These are phyloP conservation scores for Coleophora flavipennella DNA, from an alignment of 2,888 invertebrate species.

Conservation along the genomic window DNA sequence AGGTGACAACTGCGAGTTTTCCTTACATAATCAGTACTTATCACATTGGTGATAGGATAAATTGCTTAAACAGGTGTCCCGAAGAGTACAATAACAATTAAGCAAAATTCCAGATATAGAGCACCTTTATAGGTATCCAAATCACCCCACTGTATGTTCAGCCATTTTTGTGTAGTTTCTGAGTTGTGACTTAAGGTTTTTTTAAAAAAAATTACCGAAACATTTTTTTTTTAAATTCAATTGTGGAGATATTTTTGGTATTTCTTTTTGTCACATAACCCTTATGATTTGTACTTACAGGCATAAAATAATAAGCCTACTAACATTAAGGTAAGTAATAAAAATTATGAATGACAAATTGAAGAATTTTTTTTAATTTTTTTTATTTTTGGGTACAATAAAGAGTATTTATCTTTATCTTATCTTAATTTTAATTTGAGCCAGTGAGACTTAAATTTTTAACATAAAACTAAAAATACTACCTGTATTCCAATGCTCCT, in stretches of 20 bases:
- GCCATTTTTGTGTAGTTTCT: neutral
- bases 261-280: neutral
- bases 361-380: too few species aligned
- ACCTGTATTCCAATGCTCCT: neutral
- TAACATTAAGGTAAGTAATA: conserved; percentile 8
- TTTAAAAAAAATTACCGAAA: neutral
- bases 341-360: neutral
- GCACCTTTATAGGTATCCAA: neutral
- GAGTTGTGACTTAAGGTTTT: neutral
- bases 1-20: neutral
- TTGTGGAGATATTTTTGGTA: neutral
- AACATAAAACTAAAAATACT: too few species aligned
- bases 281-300: neutral
- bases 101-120: neutral
- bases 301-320: neutral
- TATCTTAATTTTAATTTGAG: neutral
- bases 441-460: neutral
- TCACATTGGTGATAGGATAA: neutral
- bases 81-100: neutral
- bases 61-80: neutral
- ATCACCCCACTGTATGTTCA: neutral
- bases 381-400: too few species aligned
- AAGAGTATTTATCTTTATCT: too few species aligned
- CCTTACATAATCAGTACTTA: neutral
- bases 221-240: too few species aligned